A percentile compares a stretch with the other conserved stretches of the same genome.
Conservation (phyloP, 2,113 vertebrate genomes). For the Platysteira castanea region DNA sequence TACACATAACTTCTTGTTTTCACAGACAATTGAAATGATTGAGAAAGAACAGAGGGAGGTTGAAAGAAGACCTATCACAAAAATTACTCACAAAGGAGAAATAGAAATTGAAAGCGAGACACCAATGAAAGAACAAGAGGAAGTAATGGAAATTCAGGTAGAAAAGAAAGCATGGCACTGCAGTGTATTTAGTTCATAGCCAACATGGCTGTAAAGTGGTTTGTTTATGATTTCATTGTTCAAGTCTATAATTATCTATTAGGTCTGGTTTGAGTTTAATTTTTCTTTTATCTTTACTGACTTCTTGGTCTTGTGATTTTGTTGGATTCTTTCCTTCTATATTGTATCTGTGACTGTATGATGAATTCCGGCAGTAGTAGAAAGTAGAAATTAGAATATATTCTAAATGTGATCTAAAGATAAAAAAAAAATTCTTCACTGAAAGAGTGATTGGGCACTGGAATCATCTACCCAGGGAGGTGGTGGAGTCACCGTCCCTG, state of each 20-base stretch:
- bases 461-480: not conserved
- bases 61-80: constrained; percentile 94
- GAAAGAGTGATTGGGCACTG: not conserved
- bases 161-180: not conserved
- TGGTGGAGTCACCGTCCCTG: not conserved
- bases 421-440: not conserved
- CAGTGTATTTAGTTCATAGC: not conserved
- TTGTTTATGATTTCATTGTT: not conserved
- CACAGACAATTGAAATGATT: constrained; percentile 98
- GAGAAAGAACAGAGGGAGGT: constrained; percentile 96
- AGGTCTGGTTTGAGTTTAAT: not conserved
- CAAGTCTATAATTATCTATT: not conserved
- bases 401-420: not conserved
- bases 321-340: not conserved
- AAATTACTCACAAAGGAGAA: constrained; percentile 99
- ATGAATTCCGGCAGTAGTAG: not conserved
- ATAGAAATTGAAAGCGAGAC: constrained; percentile 98
- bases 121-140: constrained; percentile 86
- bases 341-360: not conserved
- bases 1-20: not conserved
- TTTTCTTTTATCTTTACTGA: not conserved
- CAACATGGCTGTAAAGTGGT: not conserved
- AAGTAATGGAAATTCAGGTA: constrained; percentile 83
- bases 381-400: not conserved
- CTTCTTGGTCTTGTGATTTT: not conserved